Evolutionary conservation across 23 tunicate species (phyloP), one percentile per base, ranked within the genome.

Genomic region (Halocynthia aurantium): DNA sequence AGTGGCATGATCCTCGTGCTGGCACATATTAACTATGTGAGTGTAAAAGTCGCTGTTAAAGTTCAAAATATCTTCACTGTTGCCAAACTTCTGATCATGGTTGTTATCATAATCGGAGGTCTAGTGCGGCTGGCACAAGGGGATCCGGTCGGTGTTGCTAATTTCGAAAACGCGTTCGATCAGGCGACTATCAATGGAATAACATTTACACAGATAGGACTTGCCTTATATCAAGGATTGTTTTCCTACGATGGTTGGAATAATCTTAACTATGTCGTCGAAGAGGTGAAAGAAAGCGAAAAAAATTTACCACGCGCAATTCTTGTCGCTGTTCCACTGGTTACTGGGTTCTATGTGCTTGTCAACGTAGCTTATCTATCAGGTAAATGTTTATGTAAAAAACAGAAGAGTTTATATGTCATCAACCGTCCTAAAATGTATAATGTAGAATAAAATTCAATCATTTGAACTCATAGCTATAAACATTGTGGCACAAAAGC

Each of bases 201-300:
- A 6, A 76, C 79, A 7, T 77, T 82, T 68, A 57, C 80, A 7
- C 86, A 87, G 53, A 82, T 87, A 8, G 85, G 87, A 6, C 58
- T 82, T 22, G 93, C 83, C 50, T 82, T 82, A 7, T 87, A 87
- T 22, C 93, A 77, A 80, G 95, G 95, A 10, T 52, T 88, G 62
- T 88, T 73, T 58, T 79, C 95, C 8, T 88, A 88, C 76, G 84
- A 74, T 58, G 95, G 95, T 11, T 88, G 95, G 95, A 80, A 79
- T 51, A 68, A 56, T 54, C 62, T 88, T 50, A 88, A 80, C 62
- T 78, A 79, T 74, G 74, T 88, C 0, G 19, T 81, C 31, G 95
- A 88, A 68, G 95, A 88, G 63, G 80, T 88, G 2, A 83, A 83
- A 19, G 78, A 88, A 49, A 57, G 77, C 17, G 31, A 73, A 19